phyloP scores from a whole-genome alignment of 2,797 vertebrate genomes.

The Gymnoscopelus microlampas region DNA sequence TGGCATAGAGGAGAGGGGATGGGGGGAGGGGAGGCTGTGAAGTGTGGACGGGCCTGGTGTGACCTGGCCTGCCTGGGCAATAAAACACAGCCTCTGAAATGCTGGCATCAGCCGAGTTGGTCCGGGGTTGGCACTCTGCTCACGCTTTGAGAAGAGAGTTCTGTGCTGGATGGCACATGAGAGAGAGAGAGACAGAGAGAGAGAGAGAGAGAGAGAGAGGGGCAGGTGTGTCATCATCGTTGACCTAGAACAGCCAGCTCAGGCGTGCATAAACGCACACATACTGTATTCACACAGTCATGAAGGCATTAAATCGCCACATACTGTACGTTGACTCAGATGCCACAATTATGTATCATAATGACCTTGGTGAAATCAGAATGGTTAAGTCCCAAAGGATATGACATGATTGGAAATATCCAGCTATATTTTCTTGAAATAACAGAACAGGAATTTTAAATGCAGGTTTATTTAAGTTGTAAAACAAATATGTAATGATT shows the following conservation, averaged over 20 bases:
- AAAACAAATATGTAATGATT: too few species aligned
- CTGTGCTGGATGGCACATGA: constrained; percentile 57
- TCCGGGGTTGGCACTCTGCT: too few species aligned
- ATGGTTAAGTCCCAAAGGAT: neutral
- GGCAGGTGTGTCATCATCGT: constrained; percentile 74
- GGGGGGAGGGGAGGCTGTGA: constrained; percentile 14
- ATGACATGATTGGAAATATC: neutral
- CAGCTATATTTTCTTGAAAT: too few species aligned
- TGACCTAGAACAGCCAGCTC: constrained; percentile 73
- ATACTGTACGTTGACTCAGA: constrained; percentile 17
- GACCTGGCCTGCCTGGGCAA: constrained; percentile 27
- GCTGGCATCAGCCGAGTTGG: constrained; percentile 52
- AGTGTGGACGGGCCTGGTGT: constrained; percentile 39
- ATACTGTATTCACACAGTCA: constrained; percentile 46
- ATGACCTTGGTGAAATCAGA: neutral
- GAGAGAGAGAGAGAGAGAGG: constrained; percentile 23
- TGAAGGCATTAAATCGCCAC: constrained; percentile 10
- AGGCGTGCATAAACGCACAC: constrained; percentile 53
- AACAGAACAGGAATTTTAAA: too few species aligned
- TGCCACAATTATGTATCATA: neutral
- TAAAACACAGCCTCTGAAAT: constrained; percentile 55
- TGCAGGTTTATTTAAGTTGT: too few species aligned
- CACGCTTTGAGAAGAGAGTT: constrained; percentile 25
- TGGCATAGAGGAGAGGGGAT: constrained; percentile 36
- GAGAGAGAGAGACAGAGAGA: constrained; percentile 20